Evolutionary conservation across 2,113 vertebrate genomes (phyloP).

Genomic region (Equus quagga): DNA sequence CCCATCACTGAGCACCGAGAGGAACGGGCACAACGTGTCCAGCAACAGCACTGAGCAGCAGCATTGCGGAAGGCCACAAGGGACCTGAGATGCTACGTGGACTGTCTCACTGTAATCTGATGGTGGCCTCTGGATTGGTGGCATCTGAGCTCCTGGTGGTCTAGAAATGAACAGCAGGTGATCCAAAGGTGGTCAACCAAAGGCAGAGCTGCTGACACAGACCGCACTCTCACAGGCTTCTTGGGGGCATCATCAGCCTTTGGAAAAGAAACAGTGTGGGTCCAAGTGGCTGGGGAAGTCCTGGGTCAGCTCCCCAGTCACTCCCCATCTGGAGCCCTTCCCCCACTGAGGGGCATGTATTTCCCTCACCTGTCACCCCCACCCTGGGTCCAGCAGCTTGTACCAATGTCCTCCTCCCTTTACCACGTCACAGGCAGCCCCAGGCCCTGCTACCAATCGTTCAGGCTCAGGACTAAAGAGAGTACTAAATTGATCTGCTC

Average conservation of each 20-base stretch:
- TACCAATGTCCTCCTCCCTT: accelerated
- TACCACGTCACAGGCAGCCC: background rate
- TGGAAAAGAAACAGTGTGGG: background rate
- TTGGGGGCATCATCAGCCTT: accelerated
- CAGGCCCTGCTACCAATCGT: accelerated
- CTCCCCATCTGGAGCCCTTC: accelerated
- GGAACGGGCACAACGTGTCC: background rate
- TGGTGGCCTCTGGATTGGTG: too few relatives aligned
- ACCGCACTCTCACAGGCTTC: accelerated
- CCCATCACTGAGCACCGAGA: background rate
- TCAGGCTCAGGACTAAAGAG: background rate
- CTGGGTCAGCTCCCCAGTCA: too few relatives aligned
- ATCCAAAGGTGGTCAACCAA: accelerated
- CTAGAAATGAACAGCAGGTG: background rate
- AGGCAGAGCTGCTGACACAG: accelerated
- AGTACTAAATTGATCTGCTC: too few relatives aligned
- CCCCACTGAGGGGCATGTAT: accelerated
- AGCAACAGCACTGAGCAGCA: background rate
- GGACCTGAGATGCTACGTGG: accelerated
- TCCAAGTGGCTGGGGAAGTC: background rate
- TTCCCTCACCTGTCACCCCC: too few relatives aligned
- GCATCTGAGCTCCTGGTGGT: accelerated
- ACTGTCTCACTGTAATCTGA: background rate
- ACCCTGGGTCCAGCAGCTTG: background rate
- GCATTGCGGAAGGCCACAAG: accelerated